Conservation (phyloP, 23 tunicate genomes). For the Botrylloides violaceus region DNA sequence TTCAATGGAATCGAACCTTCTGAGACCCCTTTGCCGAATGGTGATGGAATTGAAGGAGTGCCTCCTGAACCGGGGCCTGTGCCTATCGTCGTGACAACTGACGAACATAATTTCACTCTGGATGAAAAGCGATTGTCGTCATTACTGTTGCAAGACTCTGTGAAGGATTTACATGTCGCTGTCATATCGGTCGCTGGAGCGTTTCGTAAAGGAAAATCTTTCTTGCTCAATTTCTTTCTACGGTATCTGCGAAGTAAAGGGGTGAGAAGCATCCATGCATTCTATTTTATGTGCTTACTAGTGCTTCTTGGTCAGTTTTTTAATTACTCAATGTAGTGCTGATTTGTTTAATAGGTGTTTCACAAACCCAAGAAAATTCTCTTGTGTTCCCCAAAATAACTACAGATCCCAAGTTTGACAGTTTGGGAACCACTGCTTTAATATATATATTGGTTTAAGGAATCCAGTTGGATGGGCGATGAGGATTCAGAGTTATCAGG, state of each 20-base stretch:
- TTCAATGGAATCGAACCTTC: too few species aligned
- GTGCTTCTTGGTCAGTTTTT: too few species aligned
- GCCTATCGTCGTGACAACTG: slow-evolving; percentile 65
- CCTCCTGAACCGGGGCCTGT: slow-evolving; percentile 29
- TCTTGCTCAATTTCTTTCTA: slow-evolving; percentile 77
- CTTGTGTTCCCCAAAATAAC: too few species aligned
- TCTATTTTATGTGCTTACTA: too few species aligned
- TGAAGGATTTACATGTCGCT: slow-evolving; percentile 64
- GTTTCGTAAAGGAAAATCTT: slow-evolving; percentile 96
- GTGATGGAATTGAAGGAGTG: not conserved
- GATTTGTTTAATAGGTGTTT: too few species aligned
- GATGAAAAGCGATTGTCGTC: slow-evolving; percentile 60
- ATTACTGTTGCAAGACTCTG: slow-evolving; percentile 38
- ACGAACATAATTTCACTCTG: slow-evolving; percentile 48
- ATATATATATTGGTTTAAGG: not conserved
- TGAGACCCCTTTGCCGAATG: too few species aligned
- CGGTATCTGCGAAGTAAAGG: slow-evolving; percentile 49
- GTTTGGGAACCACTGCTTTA: too few species aligned
- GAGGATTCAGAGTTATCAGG: slow-evolving; percentile 15
- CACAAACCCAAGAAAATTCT: too few species aligned
- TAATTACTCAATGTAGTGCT: too few species aligned
- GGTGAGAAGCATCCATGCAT: too few species aligned
- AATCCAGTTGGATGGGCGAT: slow-evolving; percentile 18
- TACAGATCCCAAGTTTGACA: too few species aligned
- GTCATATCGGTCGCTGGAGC: slow-evolving; percentile 98